phyloP scores from a whole-genome alignment of 2,888 invertebrate genomes.

The Gnatocerus cornutus region DNA sequence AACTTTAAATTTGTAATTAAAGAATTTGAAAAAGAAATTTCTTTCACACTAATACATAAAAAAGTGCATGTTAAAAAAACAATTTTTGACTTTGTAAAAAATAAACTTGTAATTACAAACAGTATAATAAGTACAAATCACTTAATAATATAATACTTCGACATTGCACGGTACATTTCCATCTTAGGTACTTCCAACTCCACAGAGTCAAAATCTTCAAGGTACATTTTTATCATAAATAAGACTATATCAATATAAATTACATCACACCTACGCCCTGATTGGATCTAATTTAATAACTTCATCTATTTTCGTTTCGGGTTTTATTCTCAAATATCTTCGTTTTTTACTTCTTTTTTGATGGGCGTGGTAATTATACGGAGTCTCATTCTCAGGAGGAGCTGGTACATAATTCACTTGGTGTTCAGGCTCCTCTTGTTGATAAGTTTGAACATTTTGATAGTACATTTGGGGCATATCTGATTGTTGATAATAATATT shows the following conservation, averaged over 20 bases:
- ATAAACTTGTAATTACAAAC: neutral
- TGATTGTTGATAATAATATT: constrained; percentile 38
- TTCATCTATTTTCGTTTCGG: constrained; percentile 10
- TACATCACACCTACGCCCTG: constrained; percentile 18
- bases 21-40: too few relatives aligned
- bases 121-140: neutral
- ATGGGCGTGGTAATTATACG: constrained; percentile 58
- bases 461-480: constrained; percentile 38
- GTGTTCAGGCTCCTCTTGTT: constrained; percentile 42
- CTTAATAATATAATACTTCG: neutral
- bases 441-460: constrained; percentile 27
- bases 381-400: constrained; percentile 28
- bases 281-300: constrained; percentile 31
- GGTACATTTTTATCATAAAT: neutral
- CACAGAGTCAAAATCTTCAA: too few relatives aligned
- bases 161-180: constrained; percentile 3
- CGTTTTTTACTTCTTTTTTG: constrained; percentile 46
- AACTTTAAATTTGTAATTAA: too few relatives aligned
- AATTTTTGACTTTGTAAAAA: too few relatives aligned
- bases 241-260: constrained; percentile 1
- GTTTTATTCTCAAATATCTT: constrained; percentile 9
- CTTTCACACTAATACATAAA: too few relatives aligned
- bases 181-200: constrained; percentile 2
- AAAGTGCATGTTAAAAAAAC: too few relatives aligned
- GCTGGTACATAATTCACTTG: constrained; percentile 41